Base-by-base conservation (phyloP, 2,888 invertebrate genomes). In the Drosophila aldrichi region DNA sequence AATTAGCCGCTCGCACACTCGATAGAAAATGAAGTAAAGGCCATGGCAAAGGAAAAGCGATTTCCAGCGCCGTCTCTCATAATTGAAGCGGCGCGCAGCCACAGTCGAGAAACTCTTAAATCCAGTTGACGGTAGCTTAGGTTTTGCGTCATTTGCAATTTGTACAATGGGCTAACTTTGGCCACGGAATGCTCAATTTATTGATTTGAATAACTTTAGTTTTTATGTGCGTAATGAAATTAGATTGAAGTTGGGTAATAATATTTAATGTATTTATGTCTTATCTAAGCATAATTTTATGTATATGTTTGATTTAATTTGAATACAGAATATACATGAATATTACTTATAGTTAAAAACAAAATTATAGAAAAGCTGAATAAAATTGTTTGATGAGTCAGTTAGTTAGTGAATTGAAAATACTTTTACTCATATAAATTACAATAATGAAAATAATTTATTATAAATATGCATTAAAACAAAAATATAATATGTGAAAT, bases 1-100 rank as follows among this genome's bases (percentile, higher is more conserved):
- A 85, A 89, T 89, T 87, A 75, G 81, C 85, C 38, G 25, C 48
- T 36, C 34, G 29, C 57, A 46, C 29, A 51, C 20, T 59, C 65
- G 63, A 79, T 64, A 66, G 32, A 62, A 74, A 60, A 64, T 67
- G 49, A 73, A 43, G 43, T 22, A 14, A 22, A 40, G 56, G 12
- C 41, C 32, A 44, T 18, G 38, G 32, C 20, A 52, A 49, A 78
- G 64, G 68, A 79, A 76, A 79, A 74, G 51, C 74, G 61, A 56
- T 76, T 79, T 74, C 46, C 55, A 79, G 62, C 62, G 68, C 56
- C 41, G 43, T 40, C 36, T 44, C 60, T 73, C 59, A 64, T 69
- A 78, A 76, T 68, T 76, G 74, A 68, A 64, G 32, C 54, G 48
- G 16, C 44, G 8, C 40, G 48, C 18, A 46, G 48, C 14, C 36